These are phyloP conservation scores for Tapirus terrestris DNA, from an alignment of 2,113 vertebrate species.

Conservation along the genomic window DNA sequence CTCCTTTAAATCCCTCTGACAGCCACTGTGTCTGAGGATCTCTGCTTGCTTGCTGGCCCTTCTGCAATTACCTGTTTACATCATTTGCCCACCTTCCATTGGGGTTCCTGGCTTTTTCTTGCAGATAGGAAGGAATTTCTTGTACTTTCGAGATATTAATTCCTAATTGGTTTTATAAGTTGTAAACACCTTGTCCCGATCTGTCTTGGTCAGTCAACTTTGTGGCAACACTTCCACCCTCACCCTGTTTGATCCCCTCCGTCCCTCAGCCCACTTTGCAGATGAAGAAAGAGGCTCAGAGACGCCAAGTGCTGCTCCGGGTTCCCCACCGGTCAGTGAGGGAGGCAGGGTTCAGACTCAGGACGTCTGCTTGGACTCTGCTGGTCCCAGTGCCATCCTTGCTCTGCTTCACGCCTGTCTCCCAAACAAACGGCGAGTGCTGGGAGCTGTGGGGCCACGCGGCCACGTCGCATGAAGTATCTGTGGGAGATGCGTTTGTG, in stretches of 20 bases:
- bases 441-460: background rate
- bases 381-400: background rate
- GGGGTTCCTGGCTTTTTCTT: background rate
- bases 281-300: background rate
- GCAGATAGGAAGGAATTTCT: background rate
- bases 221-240: background rate
- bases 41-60: background rate
- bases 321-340: background rate
- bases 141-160: background rate
- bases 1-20: background rate
- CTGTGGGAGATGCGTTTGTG: accelerated
- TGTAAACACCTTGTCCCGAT: accelerated
- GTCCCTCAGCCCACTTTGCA: background rate
- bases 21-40: background rate
- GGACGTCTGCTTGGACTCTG: accelerated
- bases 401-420: accelerated
- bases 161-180: background rate
- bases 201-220: background rate
- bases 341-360: background rate
- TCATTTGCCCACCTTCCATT: background rate
- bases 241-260: background rate
- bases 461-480: accelerated
- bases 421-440: accelerated
- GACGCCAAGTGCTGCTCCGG: no score
- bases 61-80: background rate